These are phyloP conservation scores for Dryocosmus kuriphilus DNA, from an alignment of 2,888 invertebrate genomes.

Conservation along the genomic window DNA sequence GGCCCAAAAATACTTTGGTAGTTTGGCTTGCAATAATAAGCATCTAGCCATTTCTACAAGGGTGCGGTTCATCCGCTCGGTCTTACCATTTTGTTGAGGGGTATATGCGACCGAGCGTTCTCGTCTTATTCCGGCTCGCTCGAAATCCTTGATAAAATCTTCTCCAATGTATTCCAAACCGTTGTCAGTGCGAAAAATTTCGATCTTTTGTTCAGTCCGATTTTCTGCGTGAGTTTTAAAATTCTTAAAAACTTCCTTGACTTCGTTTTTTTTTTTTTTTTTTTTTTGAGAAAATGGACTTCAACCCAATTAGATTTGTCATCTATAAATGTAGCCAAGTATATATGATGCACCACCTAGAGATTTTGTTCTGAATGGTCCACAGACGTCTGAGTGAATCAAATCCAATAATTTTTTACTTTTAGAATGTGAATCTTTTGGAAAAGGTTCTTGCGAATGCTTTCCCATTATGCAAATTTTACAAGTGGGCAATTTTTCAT, in stretches of 20 bases:
- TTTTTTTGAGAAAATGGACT: slow-evolving; percentile 45
- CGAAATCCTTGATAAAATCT: slow-evolving; percentile 36
- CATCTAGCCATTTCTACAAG: slow-evolving; percentile 60
- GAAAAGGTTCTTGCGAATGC: slow-evolving; percentile 39
- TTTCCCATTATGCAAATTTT: slow-evolving; percentile 43
- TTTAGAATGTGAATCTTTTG: slow-evolving; percentile 23
- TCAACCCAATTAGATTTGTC: slow-evolving; percentile 39
- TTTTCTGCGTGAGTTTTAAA: slow-evolving; percentile 48
- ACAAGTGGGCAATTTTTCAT: slow-evolving; percentile 35
- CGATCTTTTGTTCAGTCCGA: slow-evolving; percentile 44
- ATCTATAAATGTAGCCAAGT: neutral
- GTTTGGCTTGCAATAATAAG: slow-evolving; percentile 55
- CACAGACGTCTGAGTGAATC: slow-evolving; percentile 47
- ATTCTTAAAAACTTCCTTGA: slow-evolving; percentile 41
- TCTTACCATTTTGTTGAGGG: slow-evolving; percentile 58
- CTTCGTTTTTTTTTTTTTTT: slow-evolving; percentile 47
- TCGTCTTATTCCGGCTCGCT: slow-evolving; percentile 42
- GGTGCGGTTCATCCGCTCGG: slow-evolving; percentile 58
- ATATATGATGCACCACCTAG: slow-evolving; percentile 37
- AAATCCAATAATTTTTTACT: slow-evolving; percentile 34
- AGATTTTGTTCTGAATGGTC: slow-evolving; percentile 46
- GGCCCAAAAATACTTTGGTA: slow-evolving; percentile 62
- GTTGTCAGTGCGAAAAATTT: slow-evolving; percentile 47
- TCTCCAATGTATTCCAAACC: slow-evolving; percentile 48
- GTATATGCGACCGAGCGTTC: slow-evolving; percentile 49